Conservation (phyloP, 2,888 invertebrate genomes). For the Pseudococcus viburni region DNA sequence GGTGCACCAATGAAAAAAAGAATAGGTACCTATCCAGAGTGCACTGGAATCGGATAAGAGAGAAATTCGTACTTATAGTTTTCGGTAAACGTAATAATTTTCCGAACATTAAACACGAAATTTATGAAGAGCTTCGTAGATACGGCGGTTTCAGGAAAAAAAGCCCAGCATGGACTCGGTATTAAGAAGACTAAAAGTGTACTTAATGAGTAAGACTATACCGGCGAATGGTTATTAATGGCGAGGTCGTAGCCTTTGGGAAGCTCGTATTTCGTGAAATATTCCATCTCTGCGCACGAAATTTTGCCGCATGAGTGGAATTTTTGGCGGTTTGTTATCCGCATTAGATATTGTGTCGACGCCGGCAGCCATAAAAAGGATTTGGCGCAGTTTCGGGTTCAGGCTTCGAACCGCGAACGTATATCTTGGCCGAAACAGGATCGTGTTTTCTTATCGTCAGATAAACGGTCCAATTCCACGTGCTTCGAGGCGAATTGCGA, state of each 20-base stretch:
- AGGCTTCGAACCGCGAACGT: not conserved
- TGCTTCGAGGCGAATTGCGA: not conserved
- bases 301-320: conserved; percentile 43
- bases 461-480: not conserved
- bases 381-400: conserved; percentile 1
- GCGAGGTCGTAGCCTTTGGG: conserved; percentile 6
- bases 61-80: too few relatives aligned
- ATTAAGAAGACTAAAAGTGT: conserved; percentile 25
- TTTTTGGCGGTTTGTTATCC: conserved; percentile 47
- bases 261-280: conserved; percentile 25
- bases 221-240: conserved; percentile 19
- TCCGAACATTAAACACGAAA: conserved; percentile 50
- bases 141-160: not conserved
- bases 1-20: too few relatives aligned
- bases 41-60: too few relatives aligned
- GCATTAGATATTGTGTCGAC: conserved; percentile 12
- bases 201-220: conserved; percentile 44
- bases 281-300: conserved; percentile 6
- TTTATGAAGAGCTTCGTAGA: conserved; percentile 18
- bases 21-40: too few relatives aligned
- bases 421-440: not conserved
- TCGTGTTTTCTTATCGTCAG: not conserved
- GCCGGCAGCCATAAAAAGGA: conserved; percentile 3
- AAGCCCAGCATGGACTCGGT: not conserved
- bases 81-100: conserved; percentile 42